A percentile compares a stretch with the other conserved stretches of the same genome.
Conservation (phyloP, 2,888 invertebrate species). For the Papilio demoleus region DNA sequence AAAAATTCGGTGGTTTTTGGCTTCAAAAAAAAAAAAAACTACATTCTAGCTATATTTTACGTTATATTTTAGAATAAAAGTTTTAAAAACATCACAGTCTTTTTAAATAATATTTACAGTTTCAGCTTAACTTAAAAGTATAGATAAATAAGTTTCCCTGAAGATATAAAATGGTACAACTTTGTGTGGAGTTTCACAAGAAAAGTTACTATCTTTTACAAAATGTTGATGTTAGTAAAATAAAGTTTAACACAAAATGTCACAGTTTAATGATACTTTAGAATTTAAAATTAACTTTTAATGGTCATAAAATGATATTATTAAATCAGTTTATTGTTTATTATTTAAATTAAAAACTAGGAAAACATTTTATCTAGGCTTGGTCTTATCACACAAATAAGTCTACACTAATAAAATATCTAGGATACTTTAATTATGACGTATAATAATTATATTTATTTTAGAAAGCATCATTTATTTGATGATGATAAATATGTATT, state of each 20-base stretch:
- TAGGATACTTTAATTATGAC: too few species aligned
- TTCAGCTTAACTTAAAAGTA: slow-evolving; percentile 12
- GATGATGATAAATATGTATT: too few species aligned
- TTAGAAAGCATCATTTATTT: too few species aligned
- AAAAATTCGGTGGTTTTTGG: not conserved
- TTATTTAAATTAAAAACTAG: too few species aligned
- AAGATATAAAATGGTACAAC: slow-evolving; percentile 29
- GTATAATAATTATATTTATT: too few species aligned
- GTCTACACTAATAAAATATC: too few species aligned
- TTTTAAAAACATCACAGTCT: not conserved
- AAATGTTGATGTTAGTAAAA: slow-evolving; percentile 23
- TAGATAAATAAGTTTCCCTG: slow-evolving; percentile 14
- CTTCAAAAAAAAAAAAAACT: not conserved
- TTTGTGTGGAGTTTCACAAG: slow-evolving; percentile 28
- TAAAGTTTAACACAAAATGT: slow-evolving; percentile 19
- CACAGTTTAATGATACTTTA: not conserved
- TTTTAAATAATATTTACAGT: not conserved
- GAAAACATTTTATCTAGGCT: not conserved
- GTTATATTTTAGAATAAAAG: not conserved
- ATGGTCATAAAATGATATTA: not conserved
- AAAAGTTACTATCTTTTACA: slow-evolving; percentile 32
- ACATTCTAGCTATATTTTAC: slow-evolving; percentile 3
- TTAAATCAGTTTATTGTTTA: not conserved
- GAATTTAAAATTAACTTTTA: not conserved
- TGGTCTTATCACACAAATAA: too few species aligned